Evolutionary conservation across 2,113 vertebrate genomes (phyloP).

Genomic region (Barnardius zonarius): DNA sequence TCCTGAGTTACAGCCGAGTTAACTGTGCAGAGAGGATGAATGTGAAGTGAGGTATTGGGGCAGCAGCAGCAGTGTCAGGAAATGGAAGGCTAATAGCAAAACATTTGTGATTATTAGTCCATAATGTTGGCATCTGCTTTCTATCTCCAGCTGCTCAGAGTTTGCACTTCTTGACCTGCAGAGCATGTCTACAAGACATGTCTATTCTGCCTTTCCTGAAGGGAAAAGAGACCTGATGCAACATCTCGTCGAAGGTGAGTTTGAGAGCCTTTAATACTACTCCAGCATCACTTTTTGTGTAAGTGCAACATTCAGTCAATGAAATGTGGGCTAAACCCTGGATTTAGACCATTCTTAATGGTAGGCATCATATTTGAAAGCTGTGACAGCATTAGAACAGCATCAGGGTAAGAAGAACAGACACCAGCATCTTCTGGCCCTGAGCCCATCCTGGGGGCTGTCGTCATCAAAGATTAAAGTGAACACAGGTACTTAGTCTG

Average conservation of each 20-base stretch:
- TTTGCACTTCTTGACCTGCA: neutral
- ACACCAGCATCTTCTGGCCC: constrained; percentile 3
- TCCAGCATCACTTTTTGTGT: neutral
- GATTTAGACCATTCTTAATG: neutral
- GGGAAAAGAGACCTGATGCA: neutral
- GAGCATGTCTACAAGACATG: neutral
- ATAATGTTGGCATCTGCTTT: neutral
- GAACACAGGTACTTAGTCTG: constrained; percentile 22
- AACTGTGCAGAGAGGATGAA: neutral
- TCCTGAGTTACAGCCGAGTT: neutral
- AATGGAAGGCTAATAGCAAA: neutral
- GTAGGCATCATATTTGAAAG: neutral
- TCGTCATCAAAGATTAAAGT: constrained; percentile 3
- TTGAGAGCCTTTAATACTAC: neutral
- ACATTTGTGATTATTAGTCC: neutral
- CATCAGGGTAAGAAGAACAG: neutral
- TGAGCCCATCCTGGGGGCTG: constrained; percentile 4
- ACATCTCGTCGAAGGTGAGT: neutral
- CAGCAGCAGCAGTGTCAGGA: neutral
- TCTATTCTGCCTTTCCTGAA: neutral
- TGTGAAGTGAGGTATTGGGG: fast-evolving
- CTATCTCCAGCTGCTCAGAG: neutral
- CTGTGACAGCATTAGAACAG: neutral
- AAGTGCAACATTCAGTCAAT: neutral
- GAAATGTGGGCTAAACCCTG: neutral